phyloP scores from a whole-genome alignment of 2,797 vertebrate species.

The Pteronotus mesoamericanus region DNA sequence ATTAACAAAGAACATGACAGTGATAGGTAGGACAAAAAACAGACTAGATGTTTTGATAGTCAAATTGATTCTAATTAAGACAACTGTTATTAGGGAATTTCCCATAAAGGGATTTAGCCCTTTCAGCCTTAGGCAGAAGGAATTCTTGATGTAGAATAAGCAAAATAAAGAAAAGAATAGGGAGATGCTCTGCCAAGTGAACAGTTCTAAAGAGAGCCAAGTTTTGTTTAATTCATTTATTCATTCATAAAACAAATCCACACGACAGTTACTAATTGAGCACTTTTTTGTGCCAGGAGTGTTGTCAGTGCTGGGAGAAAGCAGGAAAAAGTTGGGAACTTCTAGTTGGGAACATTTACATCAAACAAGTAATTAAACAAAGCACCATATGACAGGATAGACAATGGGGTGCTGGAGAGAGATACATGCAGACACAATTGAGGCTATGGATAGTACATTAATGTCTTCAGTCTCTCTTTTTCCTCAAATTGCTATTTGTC shows the following conservation, averaged over 20 bases:
- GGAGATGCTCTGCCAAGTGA: conserved; percentile 26
- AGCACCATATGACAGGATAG: background rate
- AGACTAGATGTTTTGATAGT: background rate
- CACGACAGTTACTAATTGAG: conserved; percentile 33
- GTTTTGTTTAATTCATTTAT: conserved; percentile 36
- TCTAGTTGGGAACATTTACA: background rate
- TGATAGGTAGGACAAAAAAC: background rate
- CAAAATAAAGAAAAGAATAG: conserved; percentile 27
- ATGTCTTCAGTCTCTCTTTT: background rate
- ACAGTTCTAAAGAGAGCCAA: conserved; percentile 11
- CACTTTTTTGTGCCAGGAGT: background rate
- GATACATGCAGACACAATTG: background rate
- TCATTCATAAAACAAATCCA: conserved; percentile 48
- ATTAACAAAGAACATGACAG: background rate
- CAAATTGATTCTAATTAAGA: conserved; percentile 30
- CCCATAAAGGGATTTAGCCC: background rate
- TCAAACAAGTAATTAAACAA: conserved; percentile 20
- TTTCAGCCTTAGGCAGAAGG: background rate
- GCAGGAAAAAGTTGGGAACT: background rate
- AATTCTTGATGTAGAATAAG: conserved; percentile 47
- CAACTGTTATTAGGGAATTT: conserved; percentile 22
- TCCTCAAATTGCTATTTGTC: background rate
- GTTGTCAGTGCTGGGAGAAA: background rate
- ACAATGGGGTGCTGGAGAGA: background rate
- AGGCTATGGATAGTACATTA: background rate